phyloP scores from a whole-genome alignment of 2,888 invertebrate genomes.

The Rapana venosa region DNA sequence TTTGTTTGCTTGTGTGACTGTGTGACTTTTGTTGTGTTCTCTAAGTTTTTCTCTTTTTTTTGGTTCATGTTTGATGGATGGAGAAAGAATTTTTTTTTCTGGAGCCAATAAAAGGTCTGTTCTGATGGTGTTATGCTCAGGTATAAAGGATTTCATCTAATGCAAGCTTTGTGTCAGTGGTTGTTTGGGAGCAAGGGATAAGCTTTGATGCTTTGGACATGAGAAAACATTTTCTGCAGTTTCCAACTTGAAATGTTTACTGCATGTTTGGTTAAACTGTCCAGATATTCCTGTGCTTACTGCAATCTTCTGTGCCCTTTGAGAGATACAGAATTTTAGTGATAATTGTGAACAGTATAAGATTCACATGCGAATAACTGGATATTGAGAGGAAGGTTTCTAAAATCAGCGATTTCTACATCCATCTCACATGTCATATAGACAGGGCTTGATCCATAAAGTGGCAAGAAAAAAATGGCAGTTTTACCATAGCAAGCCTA shows the following conservation, averaged over 20 bases:
- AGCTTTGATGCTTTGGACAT: neutral
- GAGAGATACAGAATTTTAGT: neutral
- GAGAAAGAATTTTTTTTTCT: neutral
- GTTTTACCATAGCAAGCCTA: slow-evolving; percentile 1
- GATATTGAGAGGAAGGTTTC: neutral
- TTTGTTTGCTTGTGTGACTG: slow-evolving; percentile 18
- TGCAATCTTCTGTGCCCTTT: neutral
- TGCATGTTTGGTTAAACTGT: neutral
- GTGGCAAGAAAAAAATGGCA: neutral
- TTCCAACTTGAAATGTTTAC: neutral
- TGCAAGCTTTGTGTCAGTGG: neutral
- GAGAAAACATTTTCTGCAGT: neutral
- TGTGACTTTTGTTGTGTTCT: slow-evolving; percentile 22
- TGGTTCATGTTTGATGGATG: slow-evolving; percentile 34
- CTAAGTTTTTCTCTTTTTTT: neutral
- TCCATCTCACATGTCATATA: slow-evolving; percentile 4
- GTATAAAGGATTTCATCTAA: neutral
- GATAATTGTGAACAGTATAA: neutral
- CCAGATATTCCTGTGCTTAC: neutral
- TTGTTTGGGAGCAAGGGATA: neutral
- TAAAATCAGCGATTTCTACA: neutral
- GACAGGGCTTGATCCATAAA: slow-evolving; percentile 17
- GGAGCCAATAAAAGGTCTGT: neutral
- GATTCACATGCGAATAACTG: neutral
- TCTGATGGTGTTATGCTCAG: no score